Evolutionary conservation across 2,113 vertebrate species (phyloP).

Genomic region (Lophotis ruficrista): DNA sequence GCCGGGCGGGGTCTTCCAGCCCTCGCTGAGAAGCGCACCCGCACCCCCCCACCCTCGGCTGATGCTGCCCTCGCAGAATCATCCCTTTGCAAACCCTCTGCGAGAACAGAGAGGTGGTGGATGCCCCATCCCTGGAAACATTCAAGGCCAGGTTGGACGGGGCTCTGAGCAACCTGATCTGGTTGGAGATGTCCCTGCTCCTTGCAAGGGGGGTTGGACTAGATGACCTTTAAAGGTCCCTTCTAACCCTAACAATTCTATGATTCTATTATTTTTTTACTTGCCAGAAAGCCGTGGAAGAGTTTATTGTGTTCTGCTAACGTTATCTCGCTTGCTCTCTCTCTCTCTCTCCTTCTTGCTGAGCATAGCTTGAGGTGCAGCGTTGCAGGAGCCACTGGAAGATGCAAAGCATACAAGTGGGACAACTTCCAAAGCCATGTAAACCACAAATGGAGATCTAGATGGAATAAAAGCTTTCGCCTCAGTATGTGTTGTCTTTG

Average conservation of each 20-base stretch:
- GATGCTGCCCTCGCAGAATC: background rate
- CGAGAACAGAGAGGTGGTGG: background rate
- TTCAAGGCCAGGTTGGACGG: no score
- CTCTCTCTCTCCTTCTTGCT: background rate
- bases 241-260: no score
- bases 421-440: background rate
- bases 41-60: background rate
- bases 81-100: background rate
- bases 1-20: background rate
- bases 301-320: background rate
- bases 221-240: no score
- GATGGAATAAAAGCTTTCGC: constrained; percentile 27
- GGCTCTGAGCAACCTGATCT: no score
- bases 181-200: no score
- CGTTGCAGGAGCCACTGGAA: background rate
- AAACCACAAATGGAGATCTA: background rate
- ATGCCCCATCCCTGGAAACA: no score
- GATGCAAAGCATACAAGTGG: background rate
- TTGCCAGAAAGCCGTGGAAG: background rate
- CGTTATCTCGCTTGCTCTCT: background rate
- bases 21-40: background rate
- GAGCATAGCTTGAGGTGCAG: background rate
- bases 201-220: no score
- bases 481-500: background rate
- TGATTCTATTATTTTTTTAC: background rate